These are phyloP conservation scores for Paracyprichromis sp. DNA, from an alignment of 2,113 vertebrate species.

Conservation along the genomic window DNA sequence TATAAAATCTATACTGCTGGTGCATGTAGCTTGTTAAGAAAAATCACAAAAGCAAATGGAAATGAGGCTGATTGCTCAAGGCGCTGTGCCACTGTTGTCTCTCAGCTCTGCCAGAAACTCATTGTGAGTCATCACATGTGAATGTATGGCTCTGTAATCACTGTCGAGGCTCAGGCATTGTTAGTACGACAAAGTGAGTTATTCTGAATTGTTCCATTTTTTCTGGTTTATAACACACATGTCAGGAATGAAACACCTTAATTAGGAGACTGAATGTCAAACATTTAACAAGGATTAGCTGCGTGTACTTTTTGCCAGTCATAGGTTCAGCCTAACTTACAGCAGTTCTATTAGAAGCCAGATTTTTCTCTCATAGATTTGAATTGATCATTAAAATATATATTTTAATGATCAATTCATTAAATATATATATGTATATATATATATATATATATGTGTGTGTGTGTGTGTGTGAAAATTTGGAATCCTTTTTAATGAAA, in stretches of 20 bases:
- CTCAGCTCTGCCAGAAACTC: constrained; percentile 11
- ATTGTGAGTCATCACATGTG: constrained; percentile 19
- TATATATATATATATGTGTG: too few relatives aligned
- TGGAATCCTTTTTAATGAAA: background rate
- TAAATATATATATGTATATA: accelerated
- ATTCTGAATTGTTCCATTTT: background rate
- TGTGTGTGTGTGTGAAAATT: background rate
- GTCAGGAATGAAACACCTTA: background rate
- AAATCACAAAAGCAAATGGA: background rate
- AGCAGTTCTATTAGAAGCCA: accelerated
- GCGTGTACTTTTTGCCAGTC: background rate
- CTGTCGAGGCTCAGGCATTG: background rate
- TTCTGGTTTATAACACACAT: background rate
- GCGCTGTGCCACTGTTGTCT: constrained; percentile 24
- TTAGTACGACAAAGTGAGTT: background rate
- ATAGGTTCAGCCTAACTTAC: background rate
- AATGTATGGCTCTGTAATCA: constrained; percentile 25
- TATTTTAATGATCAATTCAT: too few relatives aligned
- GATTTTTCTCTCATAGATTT: background rate
- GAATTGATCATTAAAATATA: background rate
- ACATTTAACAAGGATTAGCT: background rate
- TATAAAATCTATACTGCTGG: background rate
- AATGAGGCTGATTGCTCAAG: background rate
- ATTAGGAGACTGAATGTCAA: background rate
- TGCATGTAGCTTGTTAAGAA: background rate